phyloP scores from a whole-genome alignment of 2,797 vertebrate genomes.

The Semotilus atromaculatus region DNA sequence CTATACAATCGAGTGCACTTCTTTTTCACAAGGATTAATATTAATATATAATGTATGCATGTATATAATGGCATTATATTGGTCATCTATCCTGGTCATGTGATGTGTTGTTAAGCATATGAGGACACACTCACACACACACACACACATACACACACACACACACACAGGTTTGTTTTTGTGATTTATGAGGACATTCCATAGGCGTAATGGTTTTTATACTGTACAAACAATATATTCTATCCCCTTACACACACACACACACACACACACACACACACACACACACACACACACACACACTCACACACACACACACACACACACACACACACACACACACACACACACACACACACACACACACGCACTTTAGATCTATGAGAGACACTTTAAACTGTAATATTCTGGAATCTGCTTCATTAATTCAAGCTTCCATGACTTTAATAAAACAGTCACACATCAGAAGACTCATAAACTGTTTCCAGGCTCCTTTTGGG shows the following conservation, averaged over 20 bases:
- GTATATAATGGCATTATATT: not conserved
- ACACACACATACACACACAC: not conserved
- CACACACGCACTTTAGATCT: not conserved
- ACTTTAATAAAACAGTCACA: conserved; percentile 27
- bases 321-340: not conserved
- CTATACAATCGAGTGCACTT: too few species aligned
- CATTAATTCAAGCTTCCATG: not conserved
- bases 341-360: not conserved
- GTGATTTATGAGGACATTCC: too few species aligned
- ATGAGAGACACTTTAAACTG: not conserved
- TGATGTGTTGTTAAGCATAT: not conserved
- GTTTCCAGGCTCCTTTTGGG: not conserved
- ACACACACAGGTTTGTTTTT: too few species aligned
- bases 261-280: not conserved
- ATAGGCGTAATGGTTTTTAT: too few species aligned
- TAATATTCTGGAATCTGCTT: not conserved
- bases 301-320: not conserved
- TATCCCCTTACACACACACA: not conserved
- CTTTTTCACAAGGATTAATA: too few species aligned
- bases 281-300: not conserved
- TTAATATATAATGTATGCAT: too few species aligned
- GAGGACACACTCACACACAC: not conserved
- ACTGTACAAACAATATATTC: too few species aligned
- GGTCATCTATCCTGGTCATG: not conserved
- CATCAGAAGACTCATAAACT: conserved; percentile 24